A percentile compares a stretch with the other conserved stretches of the same genome.
phyloP scores from a whole-genome alignment of 2,888 invertebrate genomes.

The Tethea ocularis region DNA sequence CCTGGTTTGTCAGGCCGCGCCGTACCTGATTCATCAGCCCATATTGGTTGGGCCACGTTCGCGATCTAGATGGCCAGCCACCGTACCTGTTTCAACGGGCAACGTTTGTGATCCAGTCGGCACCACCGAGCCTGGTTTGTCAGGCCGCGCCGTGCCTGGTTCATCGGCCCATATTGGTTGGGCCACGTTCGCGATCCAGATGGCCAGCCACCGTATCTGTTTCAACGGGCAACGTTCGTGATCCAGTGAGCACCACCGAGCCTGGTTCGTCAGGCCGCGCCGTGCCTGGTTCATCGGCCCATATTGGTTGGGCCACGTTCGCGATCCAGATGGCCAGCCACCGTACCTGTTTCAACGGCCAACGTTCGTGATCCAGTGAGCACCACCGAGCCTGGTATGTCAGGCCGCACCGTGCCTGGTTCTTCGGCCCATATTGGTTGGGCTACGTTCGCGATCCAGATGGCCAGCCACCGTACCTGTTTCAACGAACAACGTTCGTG shows the following conservation, averaged over 20 bases:
- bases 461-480: no score
- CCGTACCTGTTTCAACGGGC: not conserved
- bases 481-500: no score
- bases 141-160: not conserved
- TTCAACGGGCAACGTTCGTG: not conserved
- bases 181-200: no score
- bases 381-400: not conserved
- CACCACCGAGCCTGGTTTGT: not conserved
- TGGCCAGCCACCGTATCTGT: no score
- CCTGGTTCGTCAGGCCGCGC: not conserved
- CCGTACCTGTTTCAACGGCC: not conserved
- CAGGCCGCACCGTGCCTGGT: not conserved
- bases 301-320: not conserved
- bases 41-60: no score
- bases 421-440: not conserved
- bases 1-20: no score
- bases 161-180: not conserved
- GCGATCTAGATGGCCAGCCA: no score
- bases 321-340: not conserved
- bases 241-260: not conserved
- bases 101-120: not conserved
- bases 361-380: not conserved
- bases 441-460: not conserved
- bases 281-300: not conserved
- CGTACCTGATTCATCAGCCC: not conserved